Conservation (phyloP, 2,797 vertebrate species). For the Bovichtus diacanthus region DNA sequence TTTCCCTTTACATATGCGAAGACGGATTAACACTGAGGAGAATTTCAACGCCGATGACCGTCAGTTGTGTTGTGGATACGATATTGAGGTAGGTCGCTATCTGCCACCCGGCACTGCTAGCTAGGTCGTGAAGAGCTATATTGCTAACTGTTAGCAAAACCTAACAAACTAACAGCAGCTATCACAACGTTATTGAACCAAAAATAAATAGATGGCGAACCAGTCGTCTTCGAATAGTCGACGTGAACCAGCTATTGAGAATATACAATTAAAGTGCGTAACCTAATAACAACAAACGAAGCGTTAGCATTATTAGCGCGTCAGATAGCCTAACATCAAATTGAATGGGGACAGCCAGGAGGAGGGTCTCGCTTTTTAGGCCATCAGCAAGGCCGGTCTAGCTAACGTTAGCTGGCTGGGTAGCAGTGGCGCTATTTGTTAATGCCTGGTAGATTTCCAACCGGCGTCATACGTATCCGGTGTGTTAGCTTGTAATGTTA, state of each 20-base stretch:
- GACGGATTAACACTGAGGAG: slow-evolving; percentile 17
- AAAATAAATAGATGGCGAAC: too few species aligned
- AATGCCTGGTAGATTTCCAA: slow-evolving; percentile 47
- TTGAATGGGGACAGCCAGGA: slow-evolving; percentile 45
- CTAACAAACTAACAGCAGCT: neutral
- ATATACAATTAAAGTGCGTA: neutral
- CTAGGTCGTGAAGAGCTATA: slow-evolving; percentile 1
- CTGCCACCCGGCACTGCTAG: slow-evolving; percentile 36
- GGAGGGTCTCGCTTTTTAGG: slow-evolving; percentile 65
- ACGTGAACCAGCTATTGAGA: neutral
- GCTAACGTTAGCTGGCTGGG: slow-evolving; percentile 50
- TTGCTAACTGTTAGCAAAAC: slow-evolving; percentile 54
- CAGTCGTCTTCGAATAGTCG: neutral
- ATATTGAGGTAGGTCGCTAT: slow-evolving; percentile 68
- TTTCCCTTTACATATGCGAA: neutral
- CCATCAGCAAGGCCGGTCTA: slow-evolving; percentile 67
- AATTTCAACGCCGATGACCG: slow-evolving; percentile 28
- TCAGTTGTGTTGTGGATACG: slow-evolving; percentile 53
- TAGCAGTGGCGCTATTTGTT: slow-evolving; percentile 54
- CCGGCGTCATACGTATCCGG: slow-evolving; percentile 56
- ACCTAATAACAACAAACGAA: neutral
- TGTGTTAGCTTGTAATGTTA: slow-evolving; percentile 22
- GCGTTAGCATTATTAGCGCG: neutral
- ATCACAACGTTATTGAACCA: neutral
- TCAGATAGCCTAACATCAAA: slow-evolving; percentile 10